Evolutionary conservation across 2,113 vertebrate species (phyloP), one percentile per base, ranked within the genome.

Genomic region (Tachysurus vachellii): DNA sequence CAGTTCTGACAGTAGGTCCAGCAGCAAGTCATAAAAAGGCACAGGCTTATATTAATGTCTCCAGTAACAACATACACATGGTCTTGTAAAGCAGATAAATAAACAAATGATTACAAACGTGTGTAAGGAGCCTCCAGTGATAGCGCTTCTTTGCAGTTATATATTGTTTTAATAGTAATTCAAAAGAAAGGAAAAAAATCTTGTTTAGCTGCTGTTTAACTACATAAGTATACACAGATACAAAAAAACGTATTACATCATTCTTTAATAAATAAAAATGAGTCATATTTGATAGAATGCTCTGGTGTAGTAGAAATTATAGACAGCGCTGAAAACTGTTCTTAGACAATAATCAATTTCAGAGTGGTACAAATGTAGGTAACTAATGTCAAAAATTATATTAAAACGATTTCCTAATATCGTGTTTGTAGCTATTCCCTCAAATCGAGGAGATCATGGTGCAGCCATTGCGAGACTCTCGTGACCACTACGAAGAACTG

Each of bases 401-500:
- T 2, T 54, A 44, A 85, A 17, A 28, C 13, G 1, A 62, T 31
- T 26, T 53, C 80, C 1, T 87, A 12, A 76, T 84, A 9, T 89
- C 76, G 17, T 82, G 84, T 90, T 70, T 88, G 3, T 47, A 96
- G 96, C 95, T 96, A 50, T 96, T 96, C 86, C 96, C 96, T 86
- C 96, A 96, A 90, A 95, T 96, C 73, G 96, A 96, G 87, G 96
- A 96, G 90, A 94, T 96, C 87, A 96, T 96, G 96, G 95, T 96
- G 89, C 95, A 96, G 57, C 96, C 96, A 50, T 82, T 96, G 87
- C 93, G 95, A 89, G 95, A 96, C 89, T 96, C 96, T 59, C 93
- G 96, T 28, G 96, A 96, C 87, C 96, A 95, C 86, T 96, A 96
- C 12, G 96, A 96, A 79, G 96, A 96, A 90, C 94, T 96, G 86